Base-by-base conservation (phyloP, 2,797 vertebrate genomes). In the Toxotes lorentzi region DNA sequence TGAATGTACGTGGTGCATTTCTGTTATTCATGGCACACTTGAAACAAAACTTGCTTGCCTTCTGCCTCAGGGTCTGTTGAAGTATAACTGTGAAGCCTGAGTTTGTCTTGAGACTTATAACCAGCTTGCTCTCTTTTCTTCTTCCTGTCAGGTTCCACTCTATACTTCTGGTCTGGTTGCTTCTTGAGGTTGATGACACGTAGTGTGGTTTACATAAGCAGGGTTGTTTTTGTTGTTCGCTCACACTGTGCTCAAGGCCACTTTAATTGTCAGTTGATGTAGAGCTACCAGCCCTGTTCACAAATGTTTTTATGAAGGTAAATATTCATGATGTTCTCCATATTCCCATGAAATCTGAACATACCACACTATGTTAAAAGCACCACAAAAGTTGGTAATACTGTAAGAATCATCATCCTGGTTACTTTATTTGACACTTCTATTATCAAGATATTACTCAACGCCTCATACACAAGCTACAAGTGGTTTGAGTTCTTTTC, bases 191-290 rank as follows among this genome's bases (percentile, higher is more conserved):
- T 72, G 30, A 59, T 60, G 61, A 80, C 34, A 11, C 21, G 10
- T 7, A 14, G 17, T 58, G 68, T 74, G 64, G 63, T 78, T 78
- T 70, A 34, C 59, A 38, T 35, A n/a, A 50, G 59, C 4, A 47
- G 0, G 13, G 34, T 30, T 79, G 50, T 57, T 80, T 40, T 60
- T 73, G 10, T 65, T 83, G 40, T 75, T 34, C 23, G 30, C 35
- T 79, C 21, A 27, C 14, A 58, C 3, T 0, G 1, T 3, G 32
- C 72, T 47, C 24, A n/a, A 62, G 43, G 30, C 27, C 56, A 41
- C 59, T 53, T 63, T 65, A 27, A 2, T 13, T 47, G 57, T 74
- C 69, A 53, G 45, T 27, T 70, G 56, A 70, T 35, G 21, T 0
- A 61, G 51, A 59, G 38, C 30, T 38, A 47, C 11, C 61, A 0